Evolutionary conservation across 2,888 invertebrate genomes (phyloP).

Genomic region (Cantharis nigra): DNA sequence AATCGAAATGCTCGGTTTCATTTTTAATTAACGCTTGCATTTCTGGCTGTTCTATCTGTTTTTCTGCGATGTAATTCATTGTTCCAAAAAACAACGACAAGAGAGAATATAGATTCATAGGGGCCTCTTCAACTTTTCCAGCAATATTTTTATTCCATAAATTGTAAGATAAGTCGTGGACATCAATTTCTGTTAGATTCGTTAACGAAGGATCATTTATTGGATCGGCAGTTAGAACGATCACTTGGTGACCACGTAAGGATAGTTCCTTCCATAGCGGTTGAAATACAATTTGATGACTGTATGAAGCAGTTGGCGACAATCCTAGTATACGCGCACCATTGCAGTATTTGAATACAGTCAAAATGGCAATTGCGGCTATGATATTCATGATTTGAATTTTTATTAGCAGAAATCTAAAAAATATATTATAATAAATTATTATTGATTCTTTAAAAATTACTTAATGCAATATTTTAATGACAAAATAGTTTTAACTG

Average conservation of each 20-base stretch:
- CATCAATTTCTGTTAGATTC: neutral
- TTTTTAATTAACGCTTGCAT: neutral
- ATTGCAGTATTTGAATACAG: neutral
- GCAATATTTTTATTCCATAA: neutral
- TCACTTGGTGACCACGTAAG: neutral
- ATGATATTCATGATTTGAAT: neutral
- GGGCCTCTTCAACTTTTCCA: neutral
- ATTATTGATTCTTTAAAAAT: no score
- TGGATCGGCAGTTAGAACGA: neutral
- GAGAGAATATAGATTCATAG: neutral
- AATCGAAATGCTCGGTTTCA: neutral
- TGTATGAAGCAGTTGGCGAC: neutral
- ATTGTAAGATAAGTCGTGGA: neutral
- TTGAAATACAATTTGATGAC: neutral
- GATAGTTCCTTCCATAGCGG: neutral
- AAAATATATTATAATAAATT: neutral
- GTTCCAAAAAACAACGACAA: neutral
- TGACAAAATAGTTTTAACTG: neutral
- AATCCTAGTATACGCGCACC: neutral
- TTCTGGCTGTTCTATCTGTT: neutral
- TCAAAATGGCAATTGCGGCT: neutral
- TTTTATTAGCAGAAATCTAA: neutral
- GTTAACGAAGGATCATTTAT: neutral
- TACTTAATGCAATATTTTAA: no score
- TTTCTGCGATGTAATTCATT: neutral